These are phyloP conservation scores for Leptobrachium ailaonicum DNA, from an alignment of 2,113 vertebrate species.

Conservation along the genomic window DNA sequence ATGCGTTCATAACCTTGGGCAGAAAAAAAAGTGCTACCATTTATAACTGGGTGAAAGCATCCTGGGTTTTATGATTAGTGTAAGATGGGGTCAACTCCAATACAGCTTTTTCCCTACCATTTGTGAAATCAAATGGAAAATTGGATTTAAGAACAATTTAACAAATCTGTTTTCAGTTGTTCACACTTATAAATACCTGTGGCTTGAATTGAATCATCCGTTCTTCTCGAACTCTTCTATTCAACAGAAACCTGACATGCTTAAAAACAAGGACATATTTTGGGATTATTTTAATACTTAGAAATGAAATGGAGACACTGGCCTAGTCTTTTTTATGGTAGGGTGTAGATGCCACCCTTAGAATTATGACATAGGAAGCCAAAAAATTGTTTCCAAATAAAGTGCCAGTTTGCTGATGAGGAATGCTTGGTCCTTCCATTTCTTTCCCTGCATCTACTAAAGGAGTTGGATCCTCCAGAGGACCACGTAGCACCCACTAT, in stretches of 20 bases:
- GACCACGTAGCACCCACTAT: no score
- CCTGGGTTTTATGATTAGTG: conserved; percentile 20
- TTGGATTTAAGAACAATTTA: conserved; percentile 36
- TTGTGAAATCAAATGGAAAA: conserved; percentile 43
- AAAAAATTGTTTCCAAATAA: no score
- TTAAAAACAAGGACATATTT: background rate
- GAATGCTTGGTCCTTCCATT: no score
- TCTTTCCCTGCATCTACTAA: no score
- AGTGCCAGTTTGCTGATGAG: no score
- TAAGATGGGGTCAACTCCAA: conserved; percentile 40
- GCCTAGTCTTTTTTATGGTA: no score
- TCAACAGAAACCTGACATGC: conserved; percentile 19
- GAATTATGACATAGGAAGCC: no score
- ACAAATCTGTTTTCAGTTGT: conserved; percentile 36
- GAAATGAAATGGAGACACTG: conserved; percentile 8
- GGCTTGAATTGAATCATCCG: conserved; percentile 20
- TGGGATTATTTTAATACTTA: conserved; percentile 16
- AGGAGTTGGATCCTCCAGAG: no score
- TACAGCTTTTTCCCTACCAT: conserved; percentile 30
- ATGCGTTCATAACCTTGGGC: conserved; percentile 19
- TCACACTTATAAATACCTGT: conserved; percentile 21
- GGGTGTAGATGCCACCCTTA: no score
- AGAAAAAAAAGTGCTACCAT: conserved; percentile 23
- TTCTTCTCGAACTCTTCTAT: conserved; percentile 30
- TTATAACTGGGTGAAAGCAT: conserved; percentile 18